These are phyloP conservation scores for Agrotis puta DNA, from an alignment of 2,888 invertebrate genomes.

Conservation along the genomic window DNA sequence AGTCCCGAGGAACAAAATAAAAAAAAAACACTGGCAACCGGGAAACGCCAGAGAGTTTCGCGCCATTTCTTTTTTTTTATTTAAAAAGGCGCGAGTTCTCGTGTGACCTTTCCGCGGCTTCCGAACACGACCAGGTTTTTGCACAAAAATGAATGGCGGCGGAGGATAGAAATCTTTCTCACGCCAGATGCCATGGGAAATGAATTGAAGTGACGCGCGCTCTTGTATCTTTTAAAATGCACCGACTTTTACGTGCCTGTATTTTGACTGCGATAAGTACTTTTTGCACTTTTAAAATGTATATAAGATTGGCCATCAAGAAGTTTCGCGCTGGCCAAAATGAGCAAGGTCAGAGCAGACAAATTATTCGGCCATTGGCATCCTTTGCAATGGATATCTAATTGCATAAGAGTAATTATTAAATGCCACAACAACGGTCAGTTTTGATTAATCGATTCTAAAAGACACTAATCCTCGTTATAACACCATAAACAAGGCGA, in stretches of 20 bases:
- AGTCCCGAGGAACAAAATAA: slow-evolving; percentile 6
- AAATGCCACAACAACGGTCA: slow-evolving; percentile 21
- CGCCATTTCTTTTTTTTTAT: slow-evolving; percentile 70
- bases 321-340: slow-evolving; percentile 1
- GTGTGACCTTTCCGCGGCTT: slow-evolving; percentile 85
- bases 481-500: slow-evolving; percentile 10
- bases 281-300: slow-evolving; percentile 23
- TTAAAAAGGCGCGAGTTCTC: slow-evolving; percentile 79
- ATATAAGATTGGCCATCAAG: background rate
- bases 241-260: slow-evolving; percentile 35
- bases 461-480: slow-evolving; percentile 11
- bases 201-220: slow-evolving; percentile 72
- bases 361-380: slow-evolving; percentile 22
- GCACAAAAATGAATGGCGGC: slow-evolving; percentile 84
- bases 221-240: slow-evolving; percentile 53
- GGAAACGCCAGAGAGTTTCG: slow-evolving; percentile 57
- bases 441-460: slow-evolving; percentile 19
- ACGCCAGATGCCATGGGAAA: slow-evolving; percentile 85
- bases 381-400: slow-evolving; percentile 28
- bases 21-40: slow-evolving; percentile 41
- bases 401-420: slow-evolving; percentile 22
- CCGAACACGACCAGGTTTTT: slow-evolving; percentile 82
- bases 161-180: slow-evolving; percentile 88
- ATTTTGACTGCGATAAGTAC: slow-evolving; percentile 41
- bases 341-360: slow-evolving; percentile 1